Conservation (phyloP, 2,888 invertebrate species). For the Heliconius ethilla region DNA sequence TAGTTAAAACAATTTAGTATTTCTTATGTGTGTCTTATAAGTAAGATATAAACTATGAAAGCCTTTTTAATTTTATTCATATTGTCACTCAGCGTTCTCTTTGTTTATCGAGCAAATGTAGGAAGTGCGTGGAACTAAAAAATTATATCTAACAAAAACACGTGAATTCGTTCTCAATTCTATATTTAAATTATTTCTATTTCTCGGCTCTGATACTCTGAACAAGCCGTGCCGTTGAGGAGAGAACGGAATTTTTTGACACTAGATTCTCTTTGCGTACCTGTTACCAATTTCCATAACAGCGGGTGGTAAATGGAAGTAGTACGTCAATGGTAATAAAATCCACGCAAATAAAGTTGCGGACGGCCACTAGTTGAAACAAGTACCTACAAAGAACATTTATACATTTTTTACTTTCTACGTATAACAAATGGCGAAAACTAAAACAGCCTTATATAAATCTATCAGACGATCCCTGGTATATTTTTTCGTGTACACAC, state of each 20-base stretch:
- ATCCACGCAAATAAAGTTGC: neutral
- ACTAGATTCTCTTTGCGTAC: neutral
- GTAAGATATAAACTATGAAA: neutral
- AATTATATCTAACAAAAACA: too few relatives aligned
- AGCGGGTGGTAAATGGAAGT: neutral
- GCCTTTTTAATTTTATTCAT: neutral
- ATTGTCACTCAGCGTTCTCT: neutral
- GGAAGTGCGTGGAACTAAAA: too few relatives aligned
- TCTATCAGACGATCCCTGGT: constrained; percentile 8
- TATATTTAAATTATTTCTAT: neutral
- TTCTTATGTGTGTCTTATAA: neutral
- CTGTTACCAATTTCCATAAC: neutral
- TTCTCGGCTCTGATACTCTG: too few relatives aligned
- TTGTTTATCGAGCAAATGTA: neutral
- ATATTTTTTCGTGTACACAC: constrained; percentile 22
- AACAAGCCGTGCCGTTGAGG: neutral
- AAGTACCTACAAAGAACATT: neutral
- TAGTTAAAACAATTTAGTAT: constrained; percentile 4
- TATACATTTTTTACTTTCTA: neutral
- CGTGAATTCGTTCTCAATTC: neutral
- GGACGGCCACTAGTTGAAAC: neutral
- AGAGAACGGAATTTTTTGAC: neutral
- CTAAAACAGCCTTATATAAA: neutral
- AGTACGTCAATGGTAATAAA: neutral
- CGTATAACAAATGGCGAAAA: neutral